Base-by-base conservation (phyloP, 2,888 invertebrate species). In the Dichetophora obliterata region DNA sequence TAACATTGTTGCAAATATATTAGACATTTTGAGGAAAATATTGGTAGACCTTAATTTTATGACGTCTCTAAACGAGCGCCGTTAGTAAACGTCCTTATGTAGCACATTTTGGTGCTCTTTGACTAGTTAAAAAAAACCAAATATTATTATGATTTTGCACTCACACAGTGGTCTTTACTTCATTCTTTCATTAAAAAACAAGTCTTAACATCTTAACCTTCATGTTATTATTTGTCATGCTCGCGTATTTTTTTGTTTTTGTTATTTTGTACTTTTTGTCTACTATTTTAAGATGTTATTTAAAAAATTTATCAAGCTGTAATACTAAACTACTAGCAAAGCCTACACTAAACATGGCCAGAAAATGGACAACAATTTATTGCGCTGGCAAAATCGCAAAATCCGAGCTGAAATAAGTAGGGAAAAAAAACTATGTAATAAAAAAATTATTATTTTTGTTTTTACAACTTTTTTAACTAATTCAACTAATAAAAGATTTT, bases 251-350 rank as follows among this genome's bases (percentile, higher is more conserved):
- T 24, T 24, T 24, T 3, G 5, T 59, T 19, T 59, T 24, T 59
- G 2, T 59, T 54, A 6, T 19, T 1, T 52, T 52, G 16, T 19
- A 9, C 1, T 1, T 14, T 59, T 59, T 37, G n/a, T 22, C 14
- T 65, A 5, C 19, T 34, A n/a, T 16, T 66, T 66, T 16, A 43
- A 37, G 31, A 3, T 31, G 34, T 65, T 6, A 37, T 43, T 66
- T 59, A 24, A 59, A 66, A 66, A 66, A 66, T 66, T 66, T 66
- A 66, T 66, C 66, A 66, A 43, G 66, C 34, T 37, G 11, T 43
- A 11, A 37, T 43, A 34, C 66, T 19, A n/a, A 14, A 59, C 43
- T 3, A 66, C n/a, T n/a, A n/a, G n/a, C n/a, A 43, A 37, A 34
- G 14, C 14, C 22, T 22, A 19, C 66, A 19, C n/a, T 66, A 66